A percentile compares a stretch with the other conserved stretches of the same genome.
Conservation (phyloP, 2,113 vertebrate genomes). For the Camarhynchus parvulus region DNA sequence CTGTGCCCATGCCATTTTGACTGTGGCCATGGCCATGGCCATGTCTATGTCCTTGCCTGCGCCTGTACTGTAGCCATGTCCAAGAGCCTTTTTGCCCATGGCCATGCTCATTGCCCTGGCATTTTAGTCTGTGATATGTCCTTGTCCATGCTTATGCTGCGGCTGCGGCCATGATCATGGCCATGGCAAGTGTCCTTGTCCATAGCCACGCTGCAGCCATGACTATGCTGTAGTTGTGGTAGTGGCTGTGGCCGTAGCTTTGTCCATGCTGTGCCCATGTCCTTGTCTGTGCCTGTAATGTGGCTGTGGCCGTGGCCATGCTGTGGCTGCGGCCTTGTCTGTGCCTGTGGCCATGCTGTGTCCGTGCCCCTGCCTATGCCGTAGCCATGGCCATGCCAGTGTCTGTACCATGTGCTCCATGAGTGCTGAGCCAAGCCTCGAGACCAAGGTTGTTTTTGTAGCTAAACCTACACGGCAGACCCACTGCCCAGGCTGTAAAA, state of each 20-base stretch:
- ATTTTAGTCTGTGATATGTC: not conserved
- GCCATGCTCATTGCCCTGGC: not conserved
- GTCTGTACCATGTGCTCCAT: not conserved
- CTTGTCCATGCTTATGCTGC: not conserved
- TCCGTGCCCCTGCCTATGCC: accelerated
- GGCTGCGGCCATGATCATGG: not conserved
- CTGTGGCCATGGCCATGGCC: not conserved
- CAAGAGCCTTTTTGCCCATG: not conserved
- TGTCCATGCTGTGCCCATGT: not conserved
- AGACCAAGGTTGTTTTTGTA: not conserved
- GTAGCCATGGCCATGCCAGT: accelerated
- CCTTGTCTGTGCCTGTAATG: too few species aligned
- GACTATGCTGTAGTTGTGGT: not conserved
- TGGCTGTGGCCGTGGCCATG: too few species aligned
- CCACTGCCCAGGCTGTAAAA: not conserved
- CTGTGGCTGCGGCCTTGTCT: not conserved
- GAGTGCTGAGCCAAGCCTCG: not conserved
- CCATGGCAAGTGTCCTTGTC: not conserved
- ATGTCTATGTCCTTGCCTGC: not conserved
- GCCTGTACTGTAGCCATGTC: not conserved
- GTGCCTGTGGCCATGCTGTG: not conserved
- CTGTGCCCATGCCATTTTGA: not conserved
- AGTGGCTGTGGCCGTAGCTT: not conserved
- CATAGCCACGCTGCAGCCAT: too few species aligned
- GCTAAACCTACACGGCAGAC: not conserved